Evolutionary conservation across 2,113 vertebrate species (phyloP).

Genomic region (Motacilla alba): DNA sequence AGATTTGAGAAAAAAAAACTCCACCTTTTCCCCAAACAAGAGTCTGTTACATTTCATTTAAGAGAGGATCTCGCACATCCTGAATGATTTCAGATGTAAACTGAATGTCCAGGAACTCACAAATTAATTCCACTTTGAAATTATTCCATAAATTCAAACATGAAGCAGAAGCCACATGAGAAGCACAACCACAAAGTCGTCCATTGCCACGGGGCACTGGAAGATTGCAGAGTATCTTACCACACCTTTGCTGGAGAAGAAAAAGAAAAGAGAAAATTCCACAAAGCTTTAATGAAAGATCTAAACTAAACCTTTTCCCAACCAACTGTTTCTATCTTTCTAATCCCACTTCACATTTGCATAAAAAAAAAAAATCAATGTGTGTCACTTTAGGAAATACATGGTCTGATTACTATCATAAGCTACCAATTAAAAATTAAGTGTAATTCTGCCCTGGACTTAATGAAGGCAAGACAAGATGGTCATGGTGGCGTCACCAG

Average conservation of each 20-base stretch:
- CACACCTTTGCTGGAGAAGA: not conserved
- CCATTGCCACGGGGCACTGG: not conserved
- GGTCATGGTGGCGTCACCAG: not conserved
- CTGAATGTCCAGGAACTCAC: not conserved
- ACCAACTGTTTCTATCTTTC: not conserved
- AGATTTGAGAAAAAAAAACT: not conserved
- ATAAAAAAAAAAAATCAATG: not conserved
- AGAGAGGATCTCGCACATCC: not conserved
- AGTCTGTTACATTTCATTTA: not conserved
- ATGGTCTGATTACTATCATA: not conserved
- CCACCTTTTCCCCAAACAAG: not conserved
- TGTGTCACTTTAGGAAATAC: not conserved
- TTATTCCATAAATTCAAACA: not conserved
- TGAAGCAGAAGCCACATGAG: not conserved
- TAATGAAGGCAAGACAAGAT: not conserved
- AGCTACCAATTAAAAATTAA: not conserved
- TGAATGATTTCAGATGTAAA: rapidly evolving
- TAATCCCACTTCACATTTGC: not conserved
- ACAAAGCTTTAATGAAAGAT: not conserved
- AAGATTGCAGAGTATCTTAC: not conserved
- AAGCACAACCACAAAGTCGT: not conserved
- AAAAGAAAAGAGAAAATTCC: not conserved
- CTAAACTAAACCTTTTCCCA: not conserved
- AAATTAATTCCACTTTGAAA: not conserved
- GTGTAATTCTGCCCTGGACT: not conserved